Base-by-base conservation (phyloP, 2,113 vertebrate genomes). In the Passer domesticus region DNA sequence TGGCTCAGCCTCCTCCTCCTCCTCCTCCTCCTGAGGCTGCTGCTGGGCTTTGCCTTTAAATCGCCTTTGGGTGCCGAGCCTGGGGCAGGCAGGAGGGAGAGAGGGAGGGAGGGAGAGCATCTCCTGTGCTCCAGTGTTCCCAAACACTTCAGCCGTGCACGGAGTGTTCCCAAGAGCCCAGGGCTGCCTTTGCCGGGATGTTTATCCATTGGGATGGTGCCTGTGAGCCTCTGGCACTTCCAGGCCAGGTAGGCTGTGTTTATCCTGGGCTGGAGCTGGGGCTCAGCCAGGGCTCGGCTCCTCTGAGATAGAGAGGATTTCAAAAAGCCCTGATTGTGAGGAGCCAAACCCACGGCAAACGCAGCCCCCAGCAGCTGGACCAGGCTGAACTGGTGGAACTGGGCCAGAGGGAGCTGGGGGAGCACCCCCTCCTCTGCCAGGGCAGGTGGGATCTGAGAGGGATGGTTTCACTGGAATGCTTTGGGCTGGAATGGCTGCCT, bases 241-340 rank as follows among this genome's bases (percentile, higher is more conserved):
- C 15, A 13, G 76, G 30, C 74, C 88, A 30, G 87, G 78, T 33
- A 49, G 92, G 88, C 62, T 33, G 67, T 93, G 95, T 96, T 96
- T 95, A 12, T 90, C 88, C 94, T 73, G 95, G 93, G 92, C 77
- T 72, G 87, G 69, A 43, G 16, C 87, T 93, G 83, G 90, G 90
- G 84, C 78, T 70, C 33, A 35, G 95, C 93, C 92, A 87, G 93
- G 55, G 18, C 78, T 1, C 2, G 13, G 52, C 12, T 24, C 50
- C 62, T 24, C 87, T 13, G n/a, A 11, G 28, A 43, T 0, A 6
- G 9, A 30, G 37, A 41, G 66, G 11, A 15, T 74, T 96, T 70
- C 7, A 47, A 39, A 56, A 20, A 59, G 49, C 52, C 4, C 58
- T 43, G 69, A 41, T 1, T 78, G 91, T 43, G 4, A 52, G 60